These are phyloP conservation scores for Delichon dasypus DNA, from an alignment of 2,797 vertebrate genomes.

Conservation along the genomic window DNA sequence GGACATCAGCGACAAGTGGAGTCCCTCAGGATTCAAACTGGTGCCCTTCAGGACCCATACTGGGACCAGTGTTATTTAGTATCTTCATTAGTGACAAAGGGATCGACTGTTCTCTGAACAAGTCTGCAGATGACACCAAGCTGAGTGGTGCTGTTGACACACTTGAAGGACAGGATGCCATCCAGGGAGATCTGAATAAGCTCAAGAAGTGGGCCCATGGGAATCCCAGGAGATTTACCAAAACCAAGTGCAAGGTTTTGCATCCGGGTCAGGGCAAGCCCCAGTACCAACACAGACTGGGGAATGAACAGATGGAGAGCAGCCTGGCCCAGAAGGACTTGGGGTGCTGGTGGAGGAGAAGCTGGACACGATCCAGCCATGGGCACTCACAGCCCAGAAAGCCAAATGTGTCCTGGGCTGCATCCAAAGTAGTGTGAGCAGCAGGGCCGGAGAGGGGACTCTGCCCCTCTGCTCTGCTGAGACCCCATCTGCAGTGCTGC, in stretches of 20 bases:
- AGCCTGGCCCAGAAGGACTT: accelerated
- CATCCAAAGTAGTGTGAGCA: background rate
- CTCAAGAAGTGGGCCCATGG: background rate
- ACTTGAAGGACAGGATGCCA: background rate
- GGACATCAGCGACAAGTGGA: background rate
- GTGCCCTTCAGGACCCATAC: no score
- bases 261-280: accelerated
- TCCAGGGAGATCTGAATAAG: background rate
- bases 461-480: background rate
- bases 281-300: background rate
- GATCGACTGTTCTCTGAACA: background rate
- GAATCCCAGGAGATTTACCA: background rate
- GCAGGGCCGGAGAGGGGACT: background rate
- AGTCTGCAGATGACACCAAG: no score
- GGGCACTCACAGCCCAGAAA: background rate
- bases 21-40: no score
- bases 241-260: background rate
- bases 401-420: accelerated
- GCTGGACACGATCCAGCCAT: background rate
- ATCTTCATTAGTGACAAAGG: background rate
- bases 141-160: background rate
- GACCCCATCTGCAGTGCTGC: background rate
- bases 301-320: background rate
- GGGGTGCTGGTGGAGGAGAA: accelerated
- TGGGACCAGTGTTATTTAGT: background rate